Base-by-base conservation (phyloP, 2,888 invertebrate species). In the Tipula confusa region DNA sequence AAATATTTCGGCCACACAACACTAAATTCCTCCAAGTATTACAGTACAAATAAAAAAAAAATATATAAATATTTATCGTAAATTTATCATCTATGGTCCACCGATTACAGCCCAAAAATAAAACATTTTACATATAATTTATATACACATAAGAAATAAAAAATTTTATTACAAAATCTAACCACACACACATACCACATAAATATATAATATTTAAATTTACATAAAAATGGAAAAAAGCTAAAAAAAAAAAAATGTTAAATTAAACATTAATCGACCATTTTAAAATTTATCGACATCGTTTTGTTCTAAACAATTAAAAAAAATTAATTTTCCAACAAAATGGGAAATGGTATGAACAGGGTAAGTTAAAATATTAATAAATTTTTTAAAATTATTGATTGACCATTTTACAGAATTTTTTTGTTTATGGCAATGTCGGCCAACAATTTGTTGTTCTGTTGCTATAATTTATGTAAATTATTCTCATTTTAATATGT, bases 331-430 rank as follows among this genome's bases (percentile, higher is more conserved):
- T 64, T 64, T 64, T 64, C 1, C 7, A 24, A 64, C 64, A 64
- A 64, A 64, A 64, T 64, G 64, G 64, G 64, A 64, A 64, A 64
- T 64, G 64, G 64, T 24, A 64, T 64, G 64, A 64, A 64, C 64
- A 64, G 64, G 64, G 64, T 64, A 64, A 64, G 64, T 64, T 64
- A 9, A 64, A 64, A 2, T 24, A 24, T 9, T 64, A 64, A 24
- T 24, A 64, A 64, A 64, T 64, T 3, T 48, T 48, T 48, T n/a
- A n/a, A 64, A 64, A 64, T 64, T 64, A 64, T 64, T 64, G 64
- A 64, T 64, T 11, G 18, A 5, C 43, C 6, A 24, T 64, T 64
- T 64, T n/a, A n/a, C n/a, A n/a, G n/a, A n/a, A n/a, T n/a, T 64
- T n/a, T 7, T 38, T 43, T 43, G 13, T 13, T 43, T 15, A 43